Conservation (phyloP, 2,888 invertebrate genomes). For the Lacanobia oleracea region DNA sequence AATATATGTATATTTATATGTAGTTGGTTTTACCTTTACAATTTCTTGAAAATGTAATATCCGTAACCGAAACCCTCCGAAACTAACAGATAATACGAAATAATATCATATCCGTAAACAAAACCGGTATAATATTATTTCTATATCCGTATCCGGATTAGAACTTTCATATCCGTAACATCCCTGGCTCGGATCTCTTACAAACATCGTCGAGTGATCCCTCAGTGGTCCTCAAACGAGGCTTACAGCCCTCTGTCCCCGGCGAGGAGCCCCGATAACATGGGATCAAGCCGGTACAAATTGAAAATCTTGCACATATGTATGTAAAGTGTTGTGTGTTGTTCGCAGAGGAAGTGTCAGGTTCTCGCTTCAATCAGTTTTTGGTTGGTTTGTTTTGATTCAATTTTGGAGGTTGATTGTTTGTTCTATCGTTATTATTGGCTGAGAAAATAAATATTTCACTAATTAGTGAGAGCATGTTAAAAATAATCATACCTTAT, state of each 20-base stretch:
- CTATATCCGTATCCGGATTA: neutral
- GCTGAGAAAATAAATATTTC: neutral
- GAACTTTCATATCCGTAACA: too few relatives aligned
- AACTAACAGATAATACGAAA: too few relatives aligned
- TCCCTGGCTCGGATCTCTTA: constrained; percentile 47
- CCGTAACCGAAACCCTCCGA: too few relatives aligned
- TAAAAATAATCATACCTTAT: too few relatives aligned
- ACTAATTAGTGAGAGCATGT: neutral
- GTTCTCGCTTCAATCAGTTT: constrained; percentile 22
- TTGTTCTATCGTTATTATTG: neutral
- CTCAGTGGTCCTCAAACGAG: constrained; percentile 47
- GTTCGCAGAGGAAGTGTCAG: constrained; percentile 48
- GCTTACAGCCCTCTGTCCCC: constrained; percentile 57
- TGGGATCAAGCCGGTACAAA: constrained; percentile 69
- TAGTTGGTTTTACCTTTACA: neutral
- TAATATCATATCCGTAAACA: too few relatives aligned
- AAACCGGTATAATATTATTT: neutral
- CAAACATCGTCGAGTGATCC: constrained; percentile 64
- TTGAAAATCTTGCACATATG: constrained; percentile 70
- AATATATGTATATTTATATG: too few relatives aligned
- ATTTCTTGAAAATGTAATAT: neutral
- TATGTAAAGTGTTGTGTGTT: constrained; percentile 61
- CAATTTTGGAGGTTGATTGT: neutral
- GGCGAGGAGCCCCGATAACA: constrained; percentile 69
- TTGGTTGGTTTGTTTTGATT: constrained; percentile 5